Base-by-base conservation (phyloP, 2,888 invertebrate genomes). In the Aradus depressus region DNA sequence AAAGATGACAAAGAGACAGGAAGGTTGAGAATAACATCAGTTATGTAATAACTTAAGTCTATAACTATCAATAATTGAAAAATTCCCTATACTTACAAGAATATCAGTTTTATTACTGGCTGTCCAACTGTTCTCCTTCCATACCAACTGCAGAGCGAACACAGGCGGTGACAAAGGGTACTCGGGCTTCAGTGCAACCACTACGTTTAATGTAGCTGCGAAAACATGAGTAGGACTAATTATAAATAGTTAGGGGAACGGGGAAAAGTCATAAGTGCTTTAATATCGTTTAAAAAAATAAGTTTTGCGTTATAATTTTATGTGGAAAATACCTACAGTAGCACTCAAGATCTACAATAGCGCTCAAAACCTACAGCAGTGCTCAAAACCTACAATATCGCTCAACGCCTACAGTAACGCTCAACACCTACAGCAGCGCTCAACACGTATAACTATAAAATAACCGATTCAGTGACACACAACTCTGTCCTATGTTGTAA, bases 131-230 rank as follows among this genome's bases (percentile, higher is more conserved):
- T 31, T 31, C 23, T 54, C 56, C 8, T 84, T 83, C 77, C 84
- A 84, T 60, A 79, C 75, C 6, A 89, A 67, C 28, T 75, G 77
- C 45, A 93, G 65, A 12, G 80, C 76, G 71, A 91, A 88, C 48
- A 91, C 70, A 0, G 93, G 88, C 1, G 81, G 73, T 44, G 76
- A 76, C 51, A 73, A 72, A 0, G 93, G 93, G 66, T 90, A 93
- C 65, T 88, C 82, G 60, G 85, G 82, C 58, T 83, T 81, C 21
- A 93, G 75, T 18, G 81, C 80, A 55, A 92, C 78, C 35, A 81
- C 75, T 12, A 86, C 84, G 21, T 81, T 76, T 60, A 93, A 68
- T 65, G 81, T 82, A 8, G 85, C 91, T 73, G 63, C n/a, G n/a
- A n/a, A 18, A 70, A 68, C 56, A 56, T 56, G 54, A 58, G 6